phyloP scores from a whole-genome alignment of 2,888 invertebrate species.

The Eupithecia subumbrata region DNA sequence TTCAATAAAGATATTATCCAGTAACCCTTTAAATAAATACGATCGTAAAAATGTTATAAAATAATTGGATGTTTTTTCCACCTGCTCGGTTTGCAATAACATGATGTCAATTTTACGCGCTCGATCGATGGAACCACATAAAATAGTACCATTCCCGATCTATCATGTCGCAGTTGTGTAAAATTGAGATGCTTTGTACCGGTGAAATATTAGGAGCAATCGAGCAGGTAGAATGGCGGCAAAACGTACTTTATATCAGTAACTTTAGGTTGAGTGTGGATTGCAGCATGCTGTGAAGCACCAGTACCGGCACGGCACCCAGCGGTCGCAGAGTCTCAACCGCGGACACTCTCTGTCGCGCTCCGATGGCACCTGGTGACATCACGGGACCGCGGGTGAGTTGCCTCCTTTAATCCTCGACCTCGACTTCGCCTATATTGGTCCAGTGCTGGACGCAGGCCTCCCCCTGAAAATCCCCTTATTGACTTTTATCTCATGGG shows the following conservation, averaged over 20 bases:
- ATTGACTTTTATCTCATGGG: no score
- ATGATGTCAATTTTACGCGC: slow-evolving; percentile 3
- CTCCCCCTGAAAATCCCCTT: no score
- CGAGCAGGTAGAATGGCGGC: neutral
- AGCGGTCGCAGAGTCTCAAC: slow-evolving; percentile 90
- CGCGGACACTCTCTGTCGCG: slow-evolving; percentile 88
- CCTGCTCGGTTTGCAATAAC: slow-evolving; percentile 4
- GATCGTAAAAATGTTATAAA: neutral
- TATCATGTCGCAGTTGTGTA: slow-evolving; percentile 12
- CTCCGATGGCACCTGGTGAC: slow-evolving; percentile 91
- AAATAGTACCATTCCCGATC: neutral
- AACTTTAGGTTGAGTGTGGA: slow-evolving; percentile 41
- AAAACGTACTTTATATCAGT: neutral
- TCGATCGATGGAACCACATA: slow-evolving; percentile 1
- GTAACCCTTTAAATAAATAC: slow-evolving; percentile 22
- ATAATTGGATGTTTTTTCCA: slow-evolving; percentile 6
- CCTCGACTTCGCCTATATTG: no score
- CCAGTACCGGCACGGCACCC: slow-evolving; percentile 85
- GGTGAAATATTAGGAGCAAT: neutral
- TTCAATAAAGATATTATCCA: slow-evolving; percentile 14
- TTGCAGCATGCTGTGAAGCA: slow-evolving; percentile 87
- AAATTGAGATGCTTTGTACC: neutral
- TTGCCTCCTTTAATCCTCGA: neutral
- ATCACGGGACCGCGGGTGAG: slow-evolving; percentile 88
- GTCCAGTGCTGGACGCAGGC: no score